A percentile compares a stretch with the other conserved stretches of the same genome.
Conservation (phyloP, 2,113 vertebrate species). For the Rhabdomys dilectus region DNA sequence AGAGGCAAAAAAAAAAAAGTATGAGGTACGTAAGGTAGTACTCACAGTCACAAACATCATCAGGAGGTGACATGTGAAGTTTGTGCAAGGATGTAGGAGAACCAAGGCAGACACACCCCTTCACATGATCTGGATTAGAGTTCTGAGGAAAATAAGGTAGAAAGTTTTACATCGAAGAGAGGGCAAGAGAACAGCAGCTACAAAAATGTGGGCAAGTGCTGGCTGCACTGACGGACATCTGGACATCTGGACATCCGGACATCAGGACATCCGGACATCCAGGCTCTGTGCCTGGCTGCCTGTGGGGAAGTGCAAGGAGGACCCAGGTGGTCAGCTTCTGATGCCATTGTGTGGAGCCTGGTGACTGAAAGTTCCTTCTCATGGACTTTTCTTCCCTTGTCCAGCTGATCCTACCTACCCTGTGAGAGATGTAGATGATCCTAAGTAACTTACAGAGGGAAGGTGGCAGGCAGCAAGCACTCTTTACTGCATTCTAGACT, state of each 20-base stretch:
- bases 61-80: background rate
- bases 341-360: background rate
- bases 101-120: background rate
- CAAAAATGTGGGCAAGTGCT: no score
- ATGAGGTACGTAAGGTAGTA: no score
- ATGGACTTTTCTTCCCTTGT: background rate
- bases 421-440: background rate
- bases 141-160: background rate
- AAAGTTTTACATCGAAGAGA: background rate
- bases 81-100: background rate
- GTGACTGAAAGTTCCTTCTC: background rate
- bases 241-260: no score
- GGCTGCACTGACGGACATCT: no score
- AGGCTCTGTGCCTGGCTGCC: background rate
- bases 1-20: background rate
- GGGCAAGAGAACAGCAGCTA: no score
- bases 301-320: background rate
- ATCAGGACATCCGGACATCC: no score
- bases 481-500: background rate
- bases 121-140: background rate
- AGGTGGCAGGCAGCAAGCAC: background rate
- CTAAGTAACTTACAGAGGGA: background rate
- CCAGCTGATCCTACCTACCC: background rate
- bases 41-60: background rate
- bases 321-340: background rate